A percentile compares a stretch with the other conserved stretches of the same genome.
Conservation (phyloP, 1,140 invertebrate genomes). For the Ephestia elutella region DNA sequence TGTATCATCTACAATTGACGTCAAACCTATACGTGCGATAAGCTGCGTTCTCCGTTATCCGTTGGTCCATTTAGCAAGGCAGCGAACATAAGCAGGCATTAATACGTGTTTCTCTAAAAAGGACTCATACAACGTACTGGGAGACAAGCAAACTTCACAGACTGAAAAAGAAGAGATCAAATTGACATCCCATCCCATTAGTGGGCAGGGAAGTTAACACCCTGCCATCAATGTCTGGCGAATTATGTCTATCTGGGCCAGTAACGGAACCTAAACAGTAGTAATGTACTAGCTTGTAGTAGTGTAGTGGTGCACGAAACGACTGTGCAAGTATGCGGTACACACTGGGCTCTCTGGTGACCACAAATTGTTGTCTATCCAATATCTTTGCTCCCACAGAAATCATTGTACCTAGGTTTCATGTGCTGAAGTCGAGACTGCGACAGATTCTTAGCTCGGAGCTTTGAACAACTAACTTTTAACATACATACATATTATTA, state of each 20-base stretch:
- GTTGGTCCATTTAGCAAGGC: too few relatives aligned
- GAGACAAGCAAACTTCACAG: not conserved
- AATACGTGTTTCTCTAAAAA: too few relatives aligned
- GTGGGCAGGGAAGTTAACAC: slow-evolving; percentile 27
- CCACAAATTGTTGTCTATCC: slow-evolving; percentile 8
- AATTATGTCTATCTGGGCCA: slow-evolving; percentile 57
- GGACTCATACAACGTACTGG: too few relatives aligned
- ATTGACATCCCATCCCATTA: not conserved
- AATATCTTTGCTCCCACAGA: slow-evolving; percentile 13
- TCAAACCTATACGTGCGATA: too few relatives aligned
- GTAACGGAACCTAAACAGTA: slow-evolving; percentile 64
- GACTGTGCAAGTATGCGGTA: slow-evolving; percentile 42
- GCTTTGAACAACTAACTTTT: too few relatives aligned
- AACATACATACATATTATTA: too few relatives aligned
- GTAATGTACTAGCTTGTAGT: slow-evolving; percentile 20
- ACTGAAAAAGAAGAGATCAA: not conserved
- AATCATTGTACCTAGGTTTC: slow-evolving; percentile 6
- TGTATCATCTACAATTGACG: too few relatives aligned
- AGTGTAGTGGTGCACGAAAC: slow-evolving; percentile 17
- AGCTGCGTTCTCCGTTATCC: too few relatives aligned
- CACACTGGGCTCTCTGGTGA: slow-evolving; percentile 38
- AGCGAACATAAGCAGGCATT: too few relatives aligned
- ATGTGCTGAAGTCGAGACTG: too few relatives aligned
- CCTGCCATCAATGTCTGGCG: slow-evolving; percentile 31
- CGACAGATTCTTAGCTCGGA: too few relatives aligned